phyloP scores from a whole-genome alignment of 2,888 invertebrate genomes.

The Heliconius hortense region DNA sequence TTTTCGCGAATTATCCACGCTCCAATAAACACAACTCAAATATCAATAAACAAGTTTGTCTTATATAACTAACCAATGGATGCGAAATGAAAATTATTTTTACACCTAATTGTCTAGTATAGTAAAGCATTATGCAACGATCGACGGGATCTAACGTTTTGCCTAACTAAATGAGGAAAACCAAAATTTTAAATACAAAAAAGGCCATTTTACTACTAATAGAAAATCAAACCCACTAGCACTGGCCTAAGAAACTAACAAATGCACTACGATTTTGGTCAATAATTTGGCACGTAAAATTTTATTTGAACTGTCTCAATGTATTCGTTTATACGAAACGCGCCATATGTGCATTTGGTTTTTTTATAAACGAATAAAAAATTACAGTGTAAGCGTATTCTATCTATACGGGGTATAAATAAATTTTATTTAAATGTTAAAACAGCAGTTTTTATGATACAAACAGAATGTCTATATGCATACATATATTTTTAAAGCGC shows the following conservation, averaged over 20 bases:
- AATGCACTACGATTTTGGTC: not conserved
- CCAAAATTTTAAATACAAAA: not conserved
- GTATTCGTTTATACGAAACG: not conserved
- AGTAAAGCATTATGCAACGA: too few relatives aligned
- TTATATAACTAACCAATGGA: too few relatives aligned
- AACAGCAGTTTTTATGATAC: not conserved
- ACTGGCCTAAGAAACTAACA: not conserved
- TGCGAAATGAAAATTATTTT: too few relatives aligned
- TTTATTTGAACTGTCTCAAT: not conserved
- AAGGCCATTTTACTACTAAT: not conserved
- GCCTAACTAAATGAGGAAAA: too few relatives aligned
- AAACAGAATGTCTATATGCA: not conserved
- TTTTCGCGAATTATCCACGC: too few relatives aligned
- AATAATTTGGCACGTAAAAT: not conserved
- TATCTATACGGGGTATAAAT: conserved; percentile 2
- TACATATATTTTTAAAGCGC: conserved; percentile 1
- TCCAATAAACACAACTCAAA: too few relatives aligned
- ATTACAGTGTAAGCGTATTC: not conserved
- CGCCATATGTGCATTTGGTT: not conserved
- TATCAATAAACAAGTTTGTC: too few relatives aligned
- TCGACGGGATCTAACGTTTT: too few relatives aligned
- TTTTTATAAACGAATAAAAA: not conserved
- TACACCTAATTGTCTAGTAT: too few relatives aligned
- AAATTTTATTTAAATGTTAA: conserved; percentile 6
- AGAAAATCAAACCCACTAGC: too few relatives aligned